phyloP scores from a whole-genome alignment of 2,888 invertebrate genomes.

The Laothoe populi region DNA sequence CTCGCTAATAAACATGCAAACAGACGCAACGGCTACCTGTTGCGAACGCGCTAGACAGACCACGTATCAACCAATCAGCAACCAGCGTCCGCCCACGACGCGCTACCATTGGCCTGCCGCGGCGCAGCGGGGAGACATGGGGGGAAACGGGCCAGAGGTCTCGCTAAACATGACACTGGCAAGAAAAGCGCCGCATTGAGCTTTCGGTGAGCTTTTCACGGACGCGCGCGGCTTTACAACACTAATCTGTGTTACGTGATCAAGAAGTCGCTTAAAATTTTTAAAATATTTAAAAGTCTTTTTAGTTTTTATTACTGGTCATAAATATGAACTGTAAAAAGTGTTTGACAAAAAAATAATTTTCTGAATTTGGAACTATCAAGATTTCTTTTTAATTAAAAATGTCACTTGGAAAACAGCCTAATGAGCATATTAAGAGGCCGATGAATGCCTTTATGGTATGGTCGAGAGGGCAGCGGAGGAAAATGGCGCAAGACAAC shows the following conservation, averaged over 20 bases:
- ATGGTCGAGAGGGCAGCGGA: conserved; percentile 94
- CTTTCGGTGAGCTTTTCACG: conserved; percentile 80
- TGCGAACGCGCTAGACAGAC: conserved; percentile 79
- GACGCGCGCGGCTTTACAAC: conserved; percentile 61
- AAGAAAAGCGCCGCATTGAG: conserved; percentile 83
- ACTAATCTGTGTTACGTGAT: conserved; percentile 34
- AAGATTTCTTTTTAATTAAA: conserved; percentile 10
- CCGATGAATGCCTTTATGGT: conserved; percentile 99
- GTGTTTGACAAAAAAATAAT: conserved; percentile 19
- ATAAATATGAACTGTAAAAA: conserved; percentile 26
- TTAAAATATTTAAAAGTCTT: background rate
- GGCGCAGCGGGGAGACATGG: conserved; percentile 60
- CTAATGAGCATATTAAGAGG: conserved; percentile 93
- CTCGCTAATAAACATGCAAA: conserved; percentile 83
- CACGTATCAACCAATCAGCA: conserved; percentile 68
- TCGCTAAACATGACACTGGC: conserved; percentile 75
- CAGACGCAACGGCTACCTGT: conserved; percentile 83
- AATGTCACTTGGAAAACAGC: conserved; percentile 77
- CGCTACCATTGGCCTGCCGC: conserved; percentile 64
- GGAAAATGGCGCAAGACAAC: conserved; percentile 97
- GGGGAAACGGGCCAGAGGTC: conserved; percentile 59
- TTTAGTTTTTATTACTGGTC: background rate
- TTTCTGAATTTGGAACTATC: conserved; percentile 12
- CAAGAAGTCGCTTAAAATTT: conserved; percentile 8
- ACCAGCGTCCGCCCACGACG: conserved; percentile 78